Evolutionary conservation across 2,113 vertebrate species (phyloP), one percentile per base, ranked within the genome.

Genomic region (Colius striatus): DNA sequence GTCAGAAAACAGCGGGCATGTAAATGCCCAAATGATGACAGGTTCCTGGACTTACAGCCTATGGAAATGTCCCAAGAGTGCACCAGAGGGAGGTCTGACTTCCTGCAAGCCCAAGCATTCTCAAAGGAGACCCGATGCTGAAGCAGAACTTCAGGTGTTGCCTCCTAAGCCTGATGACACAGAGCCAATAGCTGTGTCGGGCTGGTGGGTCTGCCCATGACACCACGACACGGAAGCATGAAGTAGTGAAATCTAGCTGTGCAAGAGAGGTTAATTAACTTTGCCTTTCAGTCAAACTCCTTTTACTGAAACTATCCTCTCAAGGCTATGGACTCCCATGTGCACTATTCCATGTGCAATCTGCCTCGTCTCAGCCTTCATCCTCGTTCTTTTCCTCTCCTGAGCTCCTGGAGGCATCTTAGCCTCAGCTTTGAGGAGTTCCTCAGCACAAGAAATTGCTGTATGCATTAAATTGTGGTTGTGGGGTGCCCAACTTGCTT

Each of bases 151-250:
- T 17, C 26, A 58, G 71, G 11, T 75, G n/a, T 11, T 58, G 30
- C 53, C 21, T 65, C 51, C 51, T 29, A 8, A 22, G 16, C 19
- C n/a, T 50, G 27, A 11, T 20, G 55, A 16, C 70, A n/a, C 61
- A 11, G 57, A 78, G 84, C 48, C 79, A 76, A 50, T 13, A 36
- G 17, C 22, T 0, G 0, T 8, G 11, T 34, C 2, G 5, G 58
- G 38, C 62, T 43, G 43, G 20, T 4, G 16, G 34, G 55, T 63
- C 60, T 87, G 55, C 18, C 27, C 16, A 2, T 67, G 48, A 2
- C 20, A 8, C 7, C 34, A 73, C 9, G 21, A 29, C 16, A 32
- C 73, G 60, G 30, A 5, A 74, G 16, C 18, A 10, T 4, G 41
- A 67, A 75, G 36, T 51, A 45, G 34, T n/a, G 62, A 84, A 54